Evolutionary conservation across 2,797 vertebrate species (phyloP).

Genomic region (Ptychobarbus kaznakovi): DNA sequence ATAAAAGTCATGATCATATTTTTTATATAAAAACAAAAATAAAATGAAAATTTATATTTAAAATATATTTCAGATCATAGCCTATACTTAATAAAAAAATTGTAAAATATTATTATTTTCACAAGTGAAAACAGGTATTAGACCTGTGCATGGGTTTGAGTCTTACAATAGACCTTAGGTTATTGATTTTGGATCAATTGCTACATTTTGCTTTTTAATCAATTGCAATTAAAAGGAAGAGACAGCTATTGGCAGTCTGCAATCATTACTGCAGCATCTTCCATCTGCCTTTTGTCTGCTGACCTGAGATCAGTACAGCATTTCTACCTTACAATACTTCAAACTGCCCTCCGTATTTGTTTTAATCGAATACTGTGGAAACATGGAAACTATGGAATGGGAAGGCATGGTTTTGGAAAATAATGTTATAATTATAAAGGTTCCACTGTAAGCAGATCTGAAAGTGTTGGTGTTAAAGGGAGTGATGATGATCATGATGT

Average conservation of each 20-base stretch:
- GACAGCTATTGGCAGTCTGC: neutral
- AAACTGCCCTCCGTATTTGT: neutral
- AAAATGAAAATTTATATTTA: neutral
- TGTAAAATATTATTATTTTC: neutral
- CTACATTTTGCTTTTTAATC: conserved; percentile 5
- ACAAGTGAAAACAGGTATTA: neutral
- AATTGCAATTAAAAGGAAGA: conserved; percentile 12
- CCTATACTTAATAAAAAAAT: neutral
- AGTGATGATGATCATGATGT: neutral
- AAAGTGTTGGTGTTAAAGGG: neutral
- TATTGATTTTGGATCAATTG: conserved; percentile 17
- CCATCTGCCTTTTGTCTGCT: neutral
- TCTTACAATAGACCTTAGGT: neutral
- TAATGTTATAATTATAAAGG: neutral
- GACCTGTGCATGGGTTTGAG: neutral
- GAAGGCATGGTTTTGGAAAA: neutral
- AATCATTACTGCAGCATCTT: conserved; percentile 11
- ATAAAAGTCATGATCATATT: neutral
- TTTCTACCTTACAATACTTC: neutral
- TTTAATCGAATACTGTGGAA: neutral
- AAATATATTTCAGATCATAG: neutral
- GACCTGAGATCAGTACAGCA: neutral
- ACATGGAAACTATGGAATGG: neutral
- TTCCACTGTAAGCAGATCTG: neutral
- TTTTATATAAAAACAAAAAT: neutral